Percentiles rank a stretch among this genome's conserved stretches.
Evolutionary conservation across 2,888 invertebrate species (phyloP).

Genomic region (Clanis bilineata): DNA sequence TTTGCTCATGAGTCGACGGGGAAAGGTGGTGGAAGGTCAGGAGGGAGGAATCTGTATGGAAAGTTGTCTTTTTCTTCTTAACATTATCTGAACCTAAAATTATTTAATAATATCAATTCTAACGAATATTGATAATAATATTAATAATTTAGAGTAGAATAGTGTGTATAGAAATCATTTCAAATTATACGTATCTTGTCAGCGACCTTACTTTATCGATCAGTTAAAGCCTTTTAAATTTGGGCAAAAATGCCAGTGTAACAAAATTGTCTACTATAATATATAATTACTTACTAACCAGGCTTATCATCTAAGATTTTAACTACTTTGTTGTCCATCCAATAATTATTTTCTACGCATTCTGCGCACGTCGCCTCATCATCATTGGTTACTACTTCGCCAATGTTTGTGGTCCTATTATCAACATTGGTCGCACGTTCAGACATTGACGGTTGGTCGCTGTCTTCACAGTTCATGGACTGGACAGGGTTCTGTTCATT

Average conservation of each 20-base stretch:
- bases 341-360: slow-evolving; percentile 50
- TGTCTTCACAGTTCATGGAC: background rate
- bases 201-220: too few species aligned
- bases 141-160: background rate
- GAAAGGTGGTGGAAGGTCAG: slow-evolving; percentile 47
- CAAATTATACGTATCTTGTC: too few species aligned
- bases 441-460: background rate
- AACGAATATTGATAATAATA: too few species aligned
- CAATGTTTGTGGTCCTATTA: slow-evolving; percentile 31
- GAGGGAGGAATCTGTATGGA: slow-evolving; percentile 53
- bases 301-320: slow-evolving; percentile 34
- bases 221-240: too few species aligned
- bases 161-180: background rate
- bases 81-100: slow-evolving; percentile 41
- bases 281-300: slow-evolving; percentile 28
- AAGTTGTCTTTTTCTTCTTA: slow-evolving; percentile 53
- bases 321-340: slow-evolving; percentile 38
- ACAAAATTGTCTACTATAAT: background rate
- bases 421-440: slow-evolving; percentile 24
- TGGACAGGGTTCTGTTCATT: background rate
- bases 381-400: slow-evolving; percentile 22
- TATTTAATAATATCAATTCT: too few species aligned
- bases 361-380: slow-evolving; percentile 36
- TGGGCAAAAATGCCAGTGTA: too few species aligned
- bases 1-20: slow-evolving; percentile 23